Percentiles rank a stretch among this genome's conserved stretches.
Evolutionary conservation across 2,797 vertebrate species (phyloP).

Genomic region (Alcedo quadribrachys): DNA sequence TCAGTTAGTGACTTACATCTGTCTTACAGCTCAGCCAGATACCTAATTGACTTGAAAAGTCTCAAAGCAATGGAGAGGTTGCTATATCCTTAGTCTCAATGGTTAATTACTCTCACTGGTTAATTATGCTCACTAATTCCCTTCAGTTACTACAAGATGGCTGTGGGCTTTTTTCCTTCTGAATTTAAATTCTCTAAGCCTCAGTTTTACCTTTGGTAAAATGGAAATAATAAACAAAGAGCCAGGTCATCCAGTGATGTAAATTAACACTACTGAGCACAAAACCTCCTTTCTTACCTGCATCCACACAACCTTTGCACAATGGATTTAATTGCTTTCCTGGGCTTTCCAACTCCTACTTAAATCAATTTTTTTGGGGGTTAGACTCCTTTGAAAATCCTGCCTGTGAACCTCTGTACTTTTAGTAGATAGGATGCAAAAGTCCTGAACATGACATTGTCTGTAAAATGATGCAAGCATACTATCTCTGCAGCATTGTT

Average conservation of each 20-base stretch:
- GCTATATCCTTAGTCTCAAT: neutral
- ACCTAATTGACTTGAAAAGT: neutral
- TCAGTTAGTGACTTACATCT: neutral
- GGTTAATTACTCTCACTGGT: neutral
- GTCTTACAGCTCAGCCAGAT: neutral
- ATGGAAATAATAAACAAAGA: neutral
- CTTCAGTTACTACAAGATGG: neutral
- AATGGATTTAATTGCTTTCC: neutral
- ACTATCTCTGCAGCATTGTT: constrained; percentile 21
- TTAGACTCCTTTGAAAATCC: neutral
- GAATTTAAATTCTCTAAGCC: neutral
- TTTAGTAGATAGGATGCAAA: neutral
- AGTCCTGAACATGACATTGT: constrained; percentile 28
- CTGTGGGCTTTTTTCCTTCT: accelerated
- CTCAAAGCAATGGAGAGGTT: neutral
- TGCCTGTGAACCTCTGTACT: neutral
- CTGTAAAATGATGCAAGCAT: constrained; percentile 36
- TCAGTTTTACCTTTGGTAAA: neutral
- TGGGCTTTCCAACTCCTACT: neutral
- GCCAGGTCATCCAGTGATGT: neutral
- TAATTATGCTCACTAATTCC: neutral
- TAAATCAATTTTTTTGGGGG: neutral
- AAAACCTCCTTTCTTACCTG: neutral
- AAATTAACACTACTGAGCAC: neutral
- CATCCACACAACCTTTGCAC: neutral